Evolutionary conservation across 2,113 vertebrate genomes (phyloP).

Genomic region (Empidonax alnorum): DNA sequence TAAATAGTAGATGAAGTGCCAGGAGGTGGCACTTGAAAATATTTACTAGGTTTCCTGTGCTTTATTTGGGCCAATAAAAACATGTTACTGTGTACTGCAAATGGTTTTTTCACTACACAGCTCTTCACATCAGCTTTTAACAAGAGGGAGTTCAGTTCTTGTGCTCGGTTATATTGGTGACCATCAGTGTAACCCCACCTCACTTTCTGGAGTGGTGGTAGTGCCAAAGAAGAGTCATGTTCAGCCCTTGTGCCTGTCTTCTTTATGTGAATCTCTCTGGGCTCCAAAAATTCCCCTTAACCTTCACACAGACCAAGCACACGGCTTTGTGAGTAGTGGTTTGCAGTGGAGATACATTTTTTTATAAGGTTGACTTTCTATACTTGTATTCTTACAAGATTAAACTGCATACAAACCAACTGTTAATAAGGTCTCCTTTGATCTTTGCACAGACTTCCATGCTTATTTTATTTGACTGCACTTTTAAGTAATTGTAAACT

Average conservation of each 20-base stretch:
- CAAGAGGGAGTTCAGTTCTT: neutral
- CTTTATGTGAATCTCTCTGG: neutral
- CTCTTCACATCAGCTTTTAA: neutral
- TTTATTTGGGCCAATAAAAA: constrained; percentile 9
- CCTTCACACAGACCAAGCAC: neutral
- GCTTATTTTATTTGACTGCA: constrained; percentile 26
- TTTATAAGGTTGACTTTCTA: neutral
- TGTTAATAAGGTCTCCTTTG: neutral
- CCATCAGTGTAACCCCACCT: neutral
- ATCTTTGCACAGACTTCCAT: neutral
- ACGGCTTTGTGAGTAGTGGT: neutral
- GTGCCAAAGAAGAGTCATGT: accelerated
- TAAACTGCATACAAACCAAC: neutral
- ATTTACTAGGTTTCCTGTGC: neutral
- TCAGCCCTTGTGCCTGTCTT: neutral
- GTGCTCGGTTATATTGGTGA: neutral
- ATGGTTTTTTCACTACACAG: neutral
- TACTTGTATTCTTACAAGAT: neutral
- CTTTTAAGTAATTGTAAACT: constrained; percentile 32
- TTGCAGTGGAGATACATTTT: neutral
- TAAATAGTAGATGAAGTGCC: constrained; percentile 20
- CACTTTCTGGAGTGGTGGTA: neutral
- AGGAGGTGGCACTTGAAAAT: constrained; percentile 32
- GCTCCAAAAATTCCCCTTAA: neutral
- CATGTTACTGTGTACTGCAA: neutral